Conservation (phyloP, 2,888 invertebrate genomes). For the Camponotus fellah region DNA sequence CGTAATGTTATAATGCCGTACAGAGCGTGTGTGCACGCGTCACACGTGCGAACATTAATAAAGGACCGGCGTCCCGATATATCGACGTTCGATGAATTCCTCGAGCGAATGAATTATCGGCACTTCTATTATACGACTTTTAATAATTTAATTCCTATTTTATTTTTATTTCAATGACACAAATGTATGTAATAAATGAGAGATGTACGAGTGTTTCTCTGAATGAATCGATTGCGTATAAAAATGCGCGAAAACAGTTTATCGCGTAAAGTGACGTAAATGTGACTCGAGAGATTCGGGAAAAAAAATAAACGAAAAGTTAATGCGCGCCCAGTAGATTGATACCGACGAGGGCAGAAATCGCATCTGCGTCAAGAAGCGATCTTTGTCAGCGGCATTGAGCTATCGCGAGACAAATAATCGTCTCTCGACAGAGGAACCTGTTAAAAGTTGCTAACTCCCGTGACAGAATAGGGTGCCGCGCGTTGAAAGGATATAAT, state of each 20-base stretch:
- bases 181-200: slow-evolving; percentile 18
- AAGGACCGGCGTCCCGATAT: slow-evolving; percentile 50
- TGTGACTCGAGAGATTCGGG: not conserved
- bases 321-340: not conserved
- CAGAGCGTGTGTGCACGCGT: slow-evolving; percentile 41
- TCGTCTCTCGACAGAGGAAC: slow-evolving; percentile 72
- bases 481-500: slow-evolving; percentile 76
- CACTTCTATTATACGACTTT: slow-evolving; percentile 44
- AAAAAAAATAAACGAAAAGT: not conserved
- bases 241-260: not conserved
- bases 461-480: slow-evolving; percentile 77
- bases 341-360: not conserved
- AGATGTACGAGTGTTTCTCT: not conserved
- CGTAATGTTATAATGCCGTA: slow-evolving; percentile 69
- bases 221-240: slow-evolving; percentile 8
- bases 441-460: slow-evolving; percentile 82
- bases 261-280: not conserved
- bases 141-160: slow-evolving; percentile 56
- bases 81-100: slow-evolving; percentile 51
- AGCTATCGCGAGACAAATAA: slow-evolving; percentile 58
- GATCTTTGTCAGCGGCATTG: slow-evolving; percentile 50
- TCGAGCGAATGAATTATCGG: slow-evolving; percentile 49
- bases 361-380: slow-evolving; percentile 10
- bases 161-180: slow-evolving; percentile 28
- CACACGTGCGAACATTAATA: slow-evolving; percentile 51